Conservation (phyloP, 2,113 vertebrate species). For the Xenopus tropicalis region UCB_Xtro_10.0 CM004445.2:142445001-142445500, state of each 20-base stretch:
- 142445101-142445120: not conserved
- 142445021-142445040: too few species aligned
- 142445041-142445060: too few species aligned
- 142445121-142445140: not conserved
- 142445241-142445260: constrained; percentile 78
- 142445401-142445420: not conserved
- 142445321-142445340: constrained; percentile 70
- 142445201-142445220: constrained; percentile 66
- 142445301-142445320: constrained; percentile 75
- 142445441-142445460: too few species aligned
- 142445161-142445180: constrained; percentile 74
- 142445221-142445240: constrained; percentile 62
- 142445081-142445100: too few species aligned
- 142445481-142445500: too few species aligned
- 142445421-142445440: too few species aligned
- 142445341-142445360: constrained; percentile 71
- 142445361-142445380: too few species aligned
- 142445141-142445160: constrained; percentile 74
- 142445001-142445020: too few species aligned
- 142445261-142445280: constrained; percentile 74
- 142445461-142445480: too few species aligned
- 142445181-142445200: constrained; percentile 73
- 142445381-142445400: not conserved
- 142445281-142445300: constrained; percentile 74
- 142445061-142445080: too few species aligned